Percentiles rank a stretch among this genome's conserved stretches.
These are phyloP conservation scores for Apostichopus parvimensis DNA, from an alignment of 35 echinoderm and acorn worm genomes.

Conservation along the genomic window DNA sequence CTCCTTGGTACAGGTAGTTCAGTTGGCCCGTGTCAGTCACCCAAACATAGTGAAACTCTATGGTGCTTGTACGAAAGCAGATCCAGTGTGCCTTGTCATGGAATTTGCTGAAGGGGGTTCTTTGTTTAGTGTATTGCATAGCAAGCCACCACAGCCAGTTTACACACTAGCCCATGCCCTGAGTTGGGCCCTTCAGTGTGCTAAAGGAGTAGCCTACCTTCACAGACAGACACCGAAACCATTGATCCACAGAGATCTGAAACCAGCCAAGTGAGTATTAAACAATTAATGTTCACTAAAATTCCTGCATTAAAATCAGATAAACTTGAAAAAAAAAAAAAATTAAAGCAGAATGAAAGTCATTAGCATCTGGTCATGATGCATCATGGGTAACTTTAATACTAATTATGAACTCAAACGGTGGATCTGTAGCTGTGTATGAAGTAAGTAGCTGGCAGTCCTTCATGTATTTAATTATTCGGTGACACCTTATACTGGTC, in stretches of 20 bases:
- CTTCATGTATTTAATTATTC: too few relatives aligned
- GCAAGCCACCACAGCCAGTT: constrained; percentile 74
- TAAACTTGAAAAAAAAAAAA: too few relatives aligned
- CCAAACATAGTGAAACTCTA: constrained; percentile 94
- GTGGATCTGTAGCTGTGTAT: too few relatives aligned
- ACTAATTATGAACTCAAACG: too few relatives aligned
- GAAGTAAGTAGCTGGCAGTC: too few relatives aligned
- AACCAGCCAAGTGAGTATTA: constrained; percentile 96
- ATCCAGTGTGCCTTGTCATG: constrained; percentile 96
- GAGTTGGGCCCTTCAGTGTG: constrained; percentile 95
- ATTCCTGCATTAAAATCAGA: too few relatives aligned
- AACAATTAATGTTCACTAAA: too few relatives aligned
- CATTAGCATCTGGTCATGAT: too few relatives aligned
- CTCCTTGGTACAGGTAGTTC: constrained; percentile 58
- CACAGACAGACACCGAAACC: constrained; percentile 86
- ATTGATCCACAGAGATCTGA: constrained; percentile 98
- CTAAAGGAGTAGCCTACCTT: constrained; percentile 87
- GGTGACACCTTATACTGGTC: too few relatives aligned
- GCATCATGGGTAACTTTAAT: too few relatives aligned
- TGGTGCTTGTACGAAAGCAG: constrained; percentile 74
- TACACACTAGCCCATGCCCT: constrained; percentile 95
- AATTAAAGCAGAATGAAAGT: too few relatives aligned
- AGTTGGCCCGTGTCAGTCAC: constrained; percentile 87
- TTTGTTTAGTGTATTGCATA: constrained; percentile 93
- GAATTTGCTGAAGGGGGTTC: constrained; percentile 99